Percentiles rank a stretch among this genome's conserved stretches.
These are phyloP conservation scores for Eupithecia tripunctaria DNA, from an alignment of 2,888 invertebrate species.

Conservation along the genomic window DNA sequence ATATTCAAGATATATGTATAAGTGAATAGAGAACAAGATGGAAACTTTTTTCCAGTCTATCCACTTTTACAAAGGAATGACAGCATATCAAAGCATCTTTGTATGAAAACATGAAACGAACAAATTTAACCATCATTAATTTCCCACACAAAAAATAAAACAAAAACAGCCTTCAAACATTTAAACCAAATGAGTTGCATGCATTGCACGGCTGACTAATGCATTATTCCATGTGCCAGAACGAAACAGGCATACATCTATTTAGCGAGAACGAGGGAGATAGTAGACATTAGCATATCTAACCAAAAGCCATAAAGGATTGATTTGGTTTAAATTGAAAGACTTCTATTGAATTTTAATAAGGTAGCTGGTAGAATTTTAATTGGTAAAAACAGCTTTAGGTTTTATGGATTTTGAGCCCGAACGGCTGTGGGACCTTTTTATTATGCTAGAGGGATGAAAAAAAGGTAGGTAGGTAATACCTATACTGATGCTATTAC, in stretches of 20 bases:
- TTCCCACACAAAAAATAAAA: slow-evolving; percentile 38
- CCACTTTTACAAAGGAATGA: too few species aligned
- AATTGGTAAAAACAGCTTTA: slow-evolving; percentile 16
- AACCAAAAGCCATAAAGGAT: slow-evolving; percentile 48
- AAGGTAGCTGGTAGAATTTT: slow-evolving; percentile 10
- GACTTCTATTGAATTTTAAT: slow-evolving; percentile 54
- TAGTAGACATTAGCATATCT: slow-evolving; percentile 49
- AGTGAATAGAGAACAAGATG: too few species aligned
- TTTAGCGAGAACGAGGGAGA: slow-evolving; percentile 42
- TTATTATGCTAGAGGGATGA: too few species aligned
- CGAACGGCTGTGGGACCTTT: background rate
- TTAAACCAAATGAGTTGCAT: slow-evolving; percentile 52
- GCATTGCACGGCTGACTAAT: slow-evolving; percentile 42
- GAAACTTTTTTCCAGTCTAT: too few species aligned
- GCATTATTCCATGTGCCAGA: slow-evolving; percentile 50
- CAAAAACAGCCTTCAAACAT: slow-evolving; percentile 41
- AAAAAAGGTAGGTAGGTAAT: too few species aligned
- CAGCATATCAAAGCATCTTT: too few species aligned
- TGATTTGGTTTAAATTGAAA: slow-evolving; percentile 53
- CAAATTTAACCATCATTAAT: slow-evolving; percentile 36
- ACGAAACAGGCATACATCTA: slow-evolving; percentile 40
- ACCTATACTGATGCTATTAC: too few species aligned
- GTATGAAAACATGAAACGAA: slow-evolving; percentile 18
- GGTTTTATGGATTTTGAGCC: background rate
- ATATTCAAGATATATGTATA: too few species aligned